These are phyloP conservation scores for Gulo gulo DNA, from an alignment of 2,113 vertebrate species.

Conservation along the genomic window DNA sequence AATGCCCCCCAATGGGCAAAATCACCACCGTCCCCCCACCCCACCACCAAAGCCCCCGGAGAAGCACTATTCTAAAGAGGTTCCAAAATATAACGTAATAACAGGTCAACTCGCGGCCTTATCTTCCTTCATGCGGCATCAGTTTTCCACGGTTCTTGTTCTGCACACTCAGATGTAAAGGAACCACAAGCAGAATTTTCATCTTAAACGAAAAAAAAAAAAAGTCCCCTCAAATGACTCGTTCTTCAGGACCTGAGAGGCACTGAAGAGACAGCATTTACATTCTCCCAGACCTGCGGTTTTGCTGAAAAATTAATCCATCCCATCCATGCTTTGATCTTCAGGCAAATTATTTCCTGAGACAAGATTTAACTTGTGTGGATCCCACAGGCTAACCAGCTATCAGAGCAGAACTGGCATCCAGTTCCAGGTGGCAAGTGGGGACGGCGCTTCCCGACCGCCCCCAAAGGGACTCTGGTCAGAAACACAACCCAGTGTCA, in stretches of 20 bases:
- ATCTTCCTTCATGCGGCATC: background rate
- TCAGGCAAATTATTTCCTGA: slow-evolving; percentile 55
- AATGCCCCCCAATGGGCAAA: rapidly evolving
- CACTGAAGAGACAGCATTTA: slow-evolving; percentile 32
- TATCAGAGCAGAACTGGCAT: slow-evolving; percentile 25
- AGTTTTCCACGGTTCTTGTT: background rate
- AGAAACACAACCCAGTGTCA: background rate
- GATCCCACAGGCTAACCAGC: slow-evolving; percentile 22
- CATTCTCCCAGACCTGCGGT: slow-evolving; percentile 29
- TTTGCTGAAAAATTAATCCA: slow-evolving; percentile 67
- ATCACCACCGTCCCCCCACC: background rate
- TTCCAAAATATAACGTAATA: background rate
- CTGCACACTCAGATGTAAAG: background rate
- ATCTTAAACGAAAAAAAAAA: background rate
- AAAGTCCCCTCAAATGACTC: background rate
- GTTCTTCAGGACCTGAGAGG: background rate
- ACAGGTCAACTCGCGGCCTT: background rate
- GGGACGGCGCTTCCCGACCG: background rate
- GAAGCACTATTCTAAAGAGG: background rate
- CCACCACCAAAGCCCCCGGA: background rate
- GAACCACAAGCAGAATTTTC: slow-evolving; percentile 24
- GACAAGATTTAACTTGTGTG: slow-evolving; percentile 64
- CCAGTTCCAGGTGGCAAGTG: slow-evolving; percentile 41
- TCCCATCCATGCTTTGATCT: slow-evolving; percentile 59
- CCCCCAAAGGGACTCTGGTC: background rate